Percentiles rank a stretch among this genome's conserved stretches.
These are phyloP conservation scores for Choristoneura fumiferana DNA, from an alignment of 1,140 invertebrate species.

Conservation along the genomic window DNA sequence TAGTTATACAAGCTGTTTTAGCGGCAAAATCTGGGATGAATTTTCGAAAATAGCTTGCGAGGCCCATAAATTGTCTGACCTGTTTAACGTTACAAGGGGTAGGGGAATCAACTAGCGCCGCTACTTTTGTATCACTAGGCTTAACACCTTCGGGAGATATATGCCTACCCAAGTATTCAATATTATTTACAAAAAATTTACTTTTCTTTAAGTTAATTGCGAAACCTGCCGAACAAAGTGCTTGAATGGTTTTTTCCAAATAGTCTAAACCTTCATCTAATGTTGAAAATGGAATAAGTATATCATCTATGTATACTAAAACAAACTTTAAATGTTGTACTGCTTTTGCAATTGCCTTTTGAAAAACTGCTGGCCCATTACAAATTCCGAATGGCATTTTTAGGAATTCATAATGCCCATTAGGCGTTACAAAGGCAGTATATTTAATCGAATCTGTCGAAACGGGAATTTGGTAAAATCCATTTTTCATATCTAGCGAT, in stretches of 20 bases:
- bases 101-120: conserved; percentile 31
- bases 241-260: background rate
- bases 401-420: conserved; percentile 25
- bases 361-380: conserved; percentile 22
- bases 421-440: conserved; percentile 21
- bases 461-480: conserved; percentile 28
- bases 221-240: background rate
- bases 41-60: conserved; percentile 33
- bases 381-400: conserved; percentile 30
- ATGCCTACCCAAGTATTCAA: conserved; percentile 44
- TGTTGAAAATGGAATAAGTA: background rate
- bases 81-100: conserved; percentile 37
- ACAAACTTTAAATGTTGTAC: conserved; percentile 13
- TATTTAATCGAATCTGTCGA: conserved; percentile 21
- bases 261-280: background rate
- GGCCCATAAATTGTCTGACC: conserved; percentile 41
- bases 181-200: conserved; percentile 25
- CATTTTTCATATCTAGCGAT: conserved; percentile 26
- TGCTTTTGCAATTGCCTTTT: conserved; percentile 23
- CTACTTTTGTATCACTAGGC: conserved; percentile 28
- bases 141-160: conserved; percentile 28
- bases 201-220: background rate
- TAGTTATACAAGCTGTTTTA: conserved; percentile 35
- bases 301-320: conserved; percentile 1
- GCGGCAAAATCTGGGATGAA: conserved; percentile 39